A percentile compares a stretch with the other conserved stretches of the same genome.
Conservation (phyloP, 2,888 invertebrate species). For the Drosophila bunnanda region DNA sequence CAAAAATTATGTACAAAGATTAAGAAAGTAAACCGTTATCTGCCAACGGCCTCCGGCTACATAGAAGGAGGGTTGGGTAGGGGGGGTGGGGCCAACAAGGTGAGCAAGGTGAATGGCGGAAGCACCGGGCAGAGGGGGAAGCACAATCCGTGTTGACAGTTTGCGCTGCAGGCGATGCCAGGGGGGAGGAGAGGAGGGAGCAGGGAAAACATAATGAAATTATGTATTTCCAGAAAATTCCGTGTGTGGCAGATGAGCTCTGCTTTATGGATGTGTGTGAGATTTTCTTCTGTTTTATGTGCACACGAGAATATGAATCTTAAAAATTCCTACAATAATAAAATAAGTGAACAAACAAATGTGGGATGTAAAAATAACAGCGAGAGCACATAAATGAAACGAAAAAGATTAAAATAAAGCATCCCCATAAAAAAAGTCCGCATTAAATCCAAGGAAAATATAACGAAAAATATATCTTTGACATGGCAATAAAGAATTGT, state of each 20-base stretch:
- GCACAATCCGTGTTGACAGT: conserved; percentile 66
- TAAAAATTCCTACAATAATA: conserved; percentile 45
- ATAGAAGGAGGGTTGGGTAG: neutral
- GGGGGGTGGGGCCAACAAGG: neutral
- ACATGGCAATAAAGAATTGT: neutral
- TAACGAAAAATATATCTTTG: conserved; percentile 2
- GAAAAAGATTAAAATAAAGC: conserved; percentile 33
- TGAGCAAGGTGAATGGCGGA: conserved; percentile 9
- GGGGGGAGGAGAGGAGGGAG: neutral
- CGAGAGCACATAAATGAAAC: conserved; percentile 12
- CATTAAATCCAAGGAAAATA: conserved; percentile 12
- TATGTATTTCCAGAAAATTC: conserved; percentile 42
- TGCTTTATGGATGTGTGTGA: conserved; percentile 13
- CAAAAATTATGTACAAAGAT: conserved; percentile 75
- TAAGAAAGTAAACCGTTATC: conserved; percentile 78
- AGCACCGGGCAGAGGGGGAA: conserved; percentile 29
- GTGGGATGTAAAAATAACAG: conserved; percentile 21
- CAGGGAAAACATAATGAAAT: conserved; percentile 49
- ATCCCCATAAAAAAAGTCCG: conserved; percentile 17
- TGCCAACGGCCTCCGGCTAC: conserved; percentile 53
- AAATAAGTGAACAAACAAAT: conserved; percentile 38
- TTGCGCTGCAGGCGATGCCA: conserved; percentile 40
- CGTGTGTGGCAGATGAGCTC: conserved; percentile 44
- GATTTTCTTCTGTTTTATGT: conserved; percentile 23
- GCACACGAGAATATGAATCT: conserved; percentile 41